Percentiles rank a stretch among this genome's conserved stretches.
Conservation (phyloP, 2,113 vertebrate species). For the Ceuthmochares aereus region DNA sequence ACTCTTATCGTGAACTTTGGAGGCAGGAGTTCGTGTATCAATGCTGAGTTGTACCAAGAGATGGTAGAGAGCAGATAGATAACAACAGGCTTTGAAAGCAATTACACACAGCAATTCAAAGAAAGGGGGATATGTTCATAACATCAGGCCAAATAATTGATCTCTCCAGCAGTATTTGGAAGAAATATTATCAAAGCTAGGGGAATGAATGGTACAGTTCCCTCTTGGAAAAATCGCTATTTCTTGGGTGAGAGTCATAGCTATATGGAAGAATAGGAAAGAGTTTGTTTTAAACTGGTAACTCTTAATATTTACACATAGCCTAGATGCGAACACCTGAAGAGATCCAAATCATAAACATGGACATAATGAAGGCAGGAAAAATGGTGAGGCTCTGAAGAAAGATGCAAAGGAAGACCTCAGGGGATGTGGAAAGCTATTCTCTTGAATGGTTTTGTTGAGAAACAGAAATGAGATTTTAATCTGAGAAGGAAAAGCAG, state of each 20-base stretch:
- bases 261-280: neutral
- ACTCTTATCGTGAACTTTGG: neutral
- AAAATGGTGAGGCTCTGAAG: neutral
- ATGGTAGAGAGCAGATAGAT: neutral
- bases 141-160: neutral
- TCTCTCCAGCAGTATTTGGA: neutral
- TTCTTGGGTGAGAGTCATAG: neutral
- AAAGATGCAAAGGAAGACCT: neutral
- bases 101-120: neutral
- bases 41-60: neutral
- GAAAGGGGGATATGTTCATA: neutral
- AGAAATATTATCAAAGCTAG: neutral
- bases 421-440: neutral
- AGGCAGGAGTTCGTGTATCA: neutral
- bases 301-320: neutral
- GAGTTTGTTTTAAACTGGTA: neutral
- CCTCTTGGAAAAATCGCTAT: neutral
- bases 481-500: neutral
- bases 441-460: neutral
- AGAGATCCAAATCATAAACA: neutral
- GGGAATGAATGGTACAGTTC: neutral
- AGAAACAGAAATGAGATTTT: neutral
- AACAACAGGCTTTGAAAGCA: neutral
- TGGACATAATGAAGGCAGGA: neutral
- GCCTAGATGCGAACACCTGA: neutral